These are phyloP conservation scores for Amiota minor DNA, from an alignment of 2,888 invertebrate genomes.

Conservation along the genomic window DNA sequence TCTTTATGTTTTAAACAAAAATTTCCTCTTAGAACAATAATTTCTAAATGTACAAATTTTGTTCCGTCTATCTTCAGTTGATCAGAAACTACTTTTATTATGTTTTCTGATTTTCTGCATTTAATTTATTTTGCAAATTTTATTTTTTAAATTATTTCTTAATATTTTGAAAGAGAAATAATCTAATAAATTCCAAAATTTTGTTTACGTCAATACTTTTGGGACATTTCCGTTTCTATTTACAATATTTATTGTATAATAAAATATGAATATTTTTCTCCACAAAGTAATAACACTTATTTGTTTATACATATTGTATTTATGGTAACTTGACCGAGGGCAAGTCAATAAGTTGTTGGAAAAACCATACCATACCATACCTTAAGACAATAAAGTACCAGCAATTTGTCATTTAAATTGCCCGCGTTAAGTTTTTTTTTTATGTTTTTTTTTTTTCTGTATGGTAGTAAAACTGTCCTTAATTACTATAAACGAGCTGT, in stretches of 20 bases:
- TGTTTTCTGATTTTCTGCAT: not conserved
- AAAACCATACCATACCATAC: too few species aligned
- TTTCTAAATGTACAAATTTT: slow-evolving; percentile 14
- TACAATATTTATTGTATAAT: not conserved
- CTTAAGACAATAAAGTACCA: too few species aligned
- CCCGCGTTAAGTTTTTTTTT: too few species aligned
- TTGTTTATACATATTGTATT: too few species aligned
- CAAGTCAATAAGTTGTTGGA: too few species aligned
- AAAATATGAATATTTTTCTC: not conserved
- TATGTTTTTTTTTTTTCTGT: too few species aligned
- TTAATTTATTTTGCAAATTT: slow-evolving; percentile 3
- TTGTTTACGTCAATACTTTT: not conserved
- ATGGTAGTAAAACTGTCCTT: too few species aligned
- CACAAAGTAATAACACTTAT: not conserved
- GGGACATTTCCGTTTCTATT: slow-evolving; percentile 2
- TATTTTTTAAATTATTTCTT: slow-evolving; percentile 31
- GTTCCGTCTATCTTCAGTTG: too few species aligned
- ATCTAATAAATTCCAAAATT: not conserved
- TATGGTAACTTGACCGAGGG: too few species aligned
- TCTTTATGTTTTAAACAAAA: slow-evolving; percentile 10
- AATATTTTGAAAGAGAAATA: not conserved
- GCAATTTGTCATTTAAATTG: too few species aligned
- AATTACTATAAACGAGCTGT: too few species aligned
- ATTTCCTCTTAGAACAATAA: slow-evolving; percentile 6
- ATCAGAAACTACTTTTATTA: not conserved